Conservation (phyloP, 2,797 vertebrate species). For the Eleutherodactylus coqui region DNA sequence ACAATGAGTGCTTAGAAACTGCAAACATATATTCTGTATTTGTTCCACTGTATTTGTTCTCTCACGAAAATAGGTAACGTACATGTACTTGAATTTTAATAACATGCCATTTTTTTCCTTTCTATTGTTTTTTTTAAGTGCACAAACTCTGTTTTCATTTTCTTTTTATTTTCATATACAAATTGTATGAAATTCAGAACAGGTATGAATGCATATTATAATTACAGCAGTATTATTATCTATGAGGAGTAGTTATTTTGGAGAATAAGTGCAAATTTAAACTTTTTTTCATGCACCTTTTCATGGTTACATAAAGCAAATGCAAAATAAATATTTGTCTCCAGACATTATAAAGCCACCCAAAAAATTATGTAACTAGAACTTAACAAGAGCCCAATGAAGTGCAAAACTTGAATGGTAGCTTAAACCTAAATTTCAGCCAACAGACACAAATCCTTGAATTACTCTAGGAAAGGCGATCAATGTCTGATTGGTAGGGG, state of each 20-base stretch:
- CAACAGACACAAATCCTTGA: background rate
- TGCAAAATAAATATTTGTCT: background rate
- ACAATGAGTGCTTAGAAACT: background rate
- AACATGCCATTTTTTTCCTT: background rate
- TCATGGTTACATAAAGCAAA: background rate
- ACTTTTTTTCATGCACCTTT: background rate
- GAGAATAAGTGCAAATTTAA: background rate
- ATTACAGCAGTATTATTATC: background rate
- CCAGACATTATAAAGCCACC: background rate
- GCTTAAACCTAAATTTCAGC: background rate
- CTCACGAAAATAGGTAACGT: background rate
- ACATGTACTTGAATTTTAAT: slow-evolving; percentile 1
- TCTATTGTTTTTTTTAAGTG: background rate
- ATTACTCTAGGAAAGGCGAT: no score
- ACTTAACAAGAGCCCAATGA: background rate
- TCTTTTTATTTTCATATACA: background rate
- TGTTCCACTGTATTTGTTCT: background rate
- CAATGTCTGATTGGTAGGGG: background rate
- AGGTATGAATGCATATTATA: background rate
- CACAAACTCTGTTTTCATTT: background rate
- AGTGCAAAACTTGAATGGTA: slow-evolving; percentile 9
- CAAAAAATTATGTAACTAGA: background rate
- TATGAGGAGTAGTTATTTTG: background rate
- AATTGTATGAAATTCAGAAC: background rate
- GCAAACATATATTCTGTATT: slow-evolving; percentile 3